Evolutionary conservation across 2,113 vertebrate genomes (phyloP).

Genomic region (Coturnix japonica): DNA sequence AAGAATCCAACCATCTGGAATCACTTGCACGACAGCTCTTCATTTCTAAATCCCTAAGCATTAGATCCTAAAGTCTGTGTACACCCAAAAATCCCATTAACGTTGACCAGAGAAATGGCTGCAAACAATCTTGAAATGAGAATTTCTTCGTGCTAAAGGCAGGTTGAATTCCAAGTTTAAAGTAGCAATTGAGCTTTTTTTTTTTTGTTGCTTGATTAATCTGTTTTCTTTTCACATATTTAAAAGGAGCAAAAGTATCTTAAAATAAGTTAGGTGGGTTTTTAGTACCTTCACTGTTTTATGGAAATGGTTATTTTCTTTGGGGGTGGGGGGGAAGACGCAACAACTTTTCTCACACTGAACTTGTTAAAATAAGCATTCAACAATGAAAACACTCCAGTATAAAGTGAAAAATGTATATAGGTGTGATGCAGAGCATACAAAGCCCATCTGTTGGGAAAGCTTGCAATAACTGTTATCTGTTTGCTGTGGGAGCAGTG

Average conservation of each 20-base stretch:
- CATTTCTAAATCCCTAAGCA: neutral
- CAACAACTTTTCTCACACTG: neutral
- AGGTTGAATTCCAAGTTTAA: constrained; percentile 21
- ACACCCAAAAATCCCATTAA: neutral
- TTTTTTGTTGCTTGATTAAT: neutral
- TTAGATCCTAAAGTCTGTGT: neutral
- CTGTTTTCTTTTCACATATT: neutral
- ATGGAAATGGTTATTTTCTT: neutral
- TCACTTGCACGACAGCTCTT: neutral
- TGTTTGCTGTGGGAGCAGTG: neutral
- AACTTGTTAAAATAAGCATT: neutral
- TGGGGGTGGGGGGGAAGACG: neutral
- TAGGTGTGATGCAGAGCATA: neutral
- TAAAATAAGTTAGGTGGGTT: neutral
- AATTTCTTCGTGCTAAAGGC: constrained; percentile 7
- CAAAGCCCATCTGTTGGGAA: neutral
- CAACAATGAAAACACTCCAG: neutral
- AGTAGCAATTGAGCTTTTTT: neutral
- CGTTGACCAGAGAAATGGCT: neutral
- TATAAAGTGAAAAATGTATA: neutral
- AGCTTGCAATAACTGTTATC: neutral
- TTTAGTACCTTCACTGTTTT: neutral
- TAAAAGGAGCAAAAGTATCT: neutral
- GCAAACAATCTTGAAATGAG: neutral
- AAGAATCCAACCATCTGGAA: constrained; percentile 31